A percentile compares a stretch with the other conserved stretches of the same genome.
phyloP scores from a whole-genome alignment of 2,888 invertebrate genomes.

The Margaritifera margaritifera region DNA sequence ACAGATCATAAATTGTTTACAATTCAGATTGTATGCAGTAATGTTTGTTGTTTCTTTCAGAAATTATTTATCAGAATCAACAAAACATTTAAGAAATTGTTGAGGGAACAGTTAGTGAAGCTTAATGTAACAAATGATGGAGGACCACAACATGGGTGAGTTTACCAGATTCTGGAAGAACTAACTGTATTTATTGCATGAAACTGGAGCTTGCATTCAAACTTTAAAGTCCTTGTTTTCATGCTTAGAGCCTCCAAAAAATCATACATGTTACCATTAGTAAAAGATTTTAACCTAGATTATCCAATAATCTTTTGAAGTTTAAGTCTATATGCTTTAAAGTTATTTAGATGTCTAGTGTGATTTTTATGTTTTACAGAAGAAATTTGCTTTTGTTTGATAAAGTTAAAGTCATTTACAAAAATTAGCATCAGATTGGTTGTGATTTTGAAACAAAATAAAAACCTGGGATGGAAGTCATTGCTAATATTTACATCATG shows the following conservation, averaged over 20 bases:
- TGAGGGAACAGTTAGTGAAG: slow-evolving; percentile 86
- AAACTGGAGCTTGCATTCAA: too few relatives aligned
- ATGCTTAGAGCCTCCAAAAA: too few relatives aligned
- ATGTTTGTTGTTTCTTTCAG: slow-evolving; percentile 68
- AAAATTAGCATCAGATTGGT: not conserved
- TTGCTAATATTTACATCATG: too few relatives aligned
- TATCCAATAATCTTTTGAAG: too few relatives aligned
- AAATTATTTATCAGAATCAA: slow-evolving; percentile 77
- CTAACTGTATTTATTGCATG: too few relatives aligned
- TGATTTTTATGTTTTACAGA: too few relatives aligned
- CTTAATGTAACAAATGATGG: slow-evolving; percentile 95
- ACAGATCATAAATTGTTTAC: not conserved
- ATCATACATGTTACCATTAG: too few relatives aligned
- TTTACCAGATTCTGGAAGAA: slow-evolving; percentile 9
- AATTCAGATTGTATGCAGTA: not conserved
- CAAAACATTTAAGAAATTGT: slow-evolving; percentile 83
- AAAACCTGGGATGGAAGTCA: not conserved
- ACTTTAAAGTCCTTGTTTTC: too few relatives aligned
- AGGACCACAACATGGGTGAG: slow-evolving; percentile 93
- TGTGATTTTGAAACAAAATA: not conserved
- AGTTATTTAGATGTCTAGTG: too few relatives aligned
- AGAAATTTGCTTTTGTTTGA: not conserved
- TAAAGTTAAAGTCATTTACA: too few relatives aligned
- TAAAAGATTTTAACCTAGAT: too few relatives aligned
- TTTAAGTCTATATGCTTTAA: too few relatives aligned